A percentile compares a stretch with the other conserved stretches of the same genome.
Conservation (phyloP, 1,140 invertebrate species). For the Drosophila takahashii region DNA sequence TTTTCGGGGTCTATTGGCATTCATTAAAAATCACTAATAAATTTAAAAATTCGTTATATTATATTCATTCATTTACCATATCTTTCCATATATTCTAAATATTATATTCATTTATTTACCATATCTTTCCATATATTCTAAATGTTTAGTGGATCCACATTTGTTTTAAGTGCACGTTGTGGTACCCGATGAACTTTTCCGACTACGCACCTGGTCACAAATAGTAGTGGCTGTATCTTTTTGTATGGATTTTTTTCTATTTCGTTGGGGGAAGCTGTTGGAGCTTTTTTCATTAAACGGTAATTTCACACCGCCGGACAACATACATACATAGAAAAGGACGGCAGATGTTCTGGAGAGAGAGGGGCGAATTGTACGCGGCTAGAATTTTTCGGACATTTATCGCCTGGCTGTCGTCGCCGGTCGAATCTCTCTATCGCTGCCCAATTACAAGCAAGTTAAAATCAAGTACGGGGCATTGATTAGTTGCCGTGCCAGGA, state of each 20-base stretch:
- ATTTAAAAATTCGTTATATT: too few relatives aligned
- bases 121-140: not conserved
- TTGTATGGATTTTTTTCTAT: conserved; percentile 23
- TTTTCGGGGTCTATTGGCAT: too few relatives aligned
- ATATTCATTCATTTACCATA: too few relatives aligned
- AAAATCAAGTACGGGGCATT: conserved; percentile 80
- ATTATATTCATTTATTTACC: too few relatives aligned
- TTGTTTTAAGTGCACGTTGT: not conserved
- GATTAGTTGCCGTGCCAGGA: conserved; percentile 61
- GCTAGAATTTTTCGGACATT: conserved; percentile 76
- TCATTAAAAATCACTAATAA: too few relatives aligned
- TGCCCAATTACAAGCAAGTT: conserved; percentile 81
- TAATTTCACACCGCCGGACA: conserved; percentile 69
- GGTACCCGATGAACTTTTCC: not conserved
- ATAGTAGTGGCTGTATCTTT: conserved; percentile 27
- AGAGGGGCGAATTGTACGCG: conserved; percentile 47
- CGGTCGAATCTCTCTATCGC: conserved; percentile 57
- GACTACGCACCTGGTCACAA: conserved; percentile 31
- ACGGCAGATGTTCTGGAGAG: not conserved
- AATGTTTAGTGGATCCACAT: not conserved
- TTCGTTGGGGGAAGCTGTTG: conserved; percentile 24
- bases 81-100: not conserved
- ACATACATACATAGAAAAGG: conserved; percentile 1
- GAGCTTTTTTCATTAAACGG: conserved; percentile 77
- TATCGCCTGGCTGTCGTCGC: conserved; percentile 66